Base-by-base conservation (phyloP, 2,797 vertebrate species). In the Leuciscus waleckii region DNA sequence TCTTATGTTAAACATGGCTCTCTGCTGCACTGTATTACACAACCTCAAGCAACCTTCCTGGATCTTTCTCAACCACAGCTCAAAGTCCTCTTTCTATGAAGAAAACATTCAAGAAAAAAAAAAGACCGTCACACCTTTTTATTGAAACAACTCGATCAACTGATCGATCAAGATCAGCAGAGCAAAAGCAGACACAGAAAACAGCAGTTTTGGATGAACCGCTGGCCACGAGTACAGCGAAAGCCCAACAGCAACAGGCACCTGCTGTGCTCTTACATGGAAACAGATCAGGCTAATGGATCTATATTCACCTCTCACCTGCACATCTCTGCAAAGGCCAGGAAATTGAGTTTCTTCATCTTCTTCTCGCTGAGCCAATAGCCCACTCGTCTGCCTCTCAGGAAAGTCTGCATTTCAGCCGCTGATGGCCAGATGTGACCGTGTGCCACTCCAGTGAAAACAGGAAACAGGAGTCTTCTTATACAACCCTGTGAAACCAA, bases 291-390 rank as follows among this genome's bases (percentile, higher is more conserved):
- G 32, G 61, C 16, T 16, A 4, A 63, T 7, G 19, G 39, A 49
- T 63, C n/a, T 32, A 43, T 2, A 41, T 1, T 0, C 32, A 26
- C 6, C 68, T 87, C 95, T 92, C 92, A 98, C 98, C 98, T 98
- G 97, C 98, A 99, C 93, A 99, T 91, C 90, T 98, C 98, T 21
- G 97, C 97, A 91, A 99, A 99, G 91, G 97, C 97, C 95, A 98
- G 96, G 80, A 99, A 99, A 95, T 99, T 98, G 86, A 99, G 96
- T 90, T 99, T 99, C 94, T 98, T 98, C 94, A 98, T 97, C 92
- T 99, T 99, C 95, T 99, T 99, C 92, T 99, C 98, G 87, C 98
- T 99, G 94, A 99, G 96, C 98, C 98, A 99, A 94, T 98, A 99
- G 87, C 98, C 98, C 86, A 99, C 97, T 90, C 97, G 93, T 91